These are phyloP conservation scores for Trinectes maculatus DNA, from an alignment of 2,113 vertebrate species.

Conservation along the genomic window DNA sequence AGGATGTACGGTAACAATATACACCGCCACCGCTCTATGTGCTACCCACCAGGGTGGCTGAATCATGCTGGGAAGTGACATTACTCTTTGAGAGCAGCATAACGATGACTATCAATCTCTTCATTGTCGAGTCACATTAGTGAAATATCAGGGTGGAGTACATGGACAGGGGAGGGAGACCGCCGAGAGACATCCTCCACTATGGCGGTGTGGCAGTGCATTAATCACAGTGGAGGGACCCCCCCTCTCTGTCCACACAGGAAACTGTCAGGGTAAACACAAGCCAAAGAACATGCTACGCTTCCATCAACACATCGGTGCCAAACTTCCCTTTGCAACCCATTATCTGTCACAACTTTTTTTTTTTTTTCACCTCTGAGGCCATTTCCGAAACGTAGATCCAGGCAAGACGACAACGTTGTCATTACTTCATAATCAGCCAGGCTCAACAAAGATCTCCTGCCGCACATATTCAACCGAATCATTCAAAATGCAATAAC, in stretches of 20 bases:
- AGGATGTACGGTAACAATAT: constrained; percentile 42
- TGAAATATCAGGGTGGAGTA: constrained; percentile 82
- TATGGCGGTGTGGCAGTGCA: constrained; percentile 58
- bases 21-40: constrained; percentile 50
- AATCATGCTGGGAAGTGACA: constrained; percentile 80
- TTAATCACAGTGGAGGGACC: constrained; percentile 72
- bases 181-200: constrained; percentile 69
- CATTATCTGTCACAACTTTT: constrained; percentile 43
- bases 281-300: constrained; percentile 52
- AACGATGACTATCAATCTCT: constrained; percentile 86
- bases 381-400: constrained; percentile 49
- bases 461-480: constrained; percentile 29
- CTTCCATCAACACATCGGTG: constrained; percentile 27
- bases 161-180: constrained; percentile 62
- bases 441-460: constrained; percentile 47
- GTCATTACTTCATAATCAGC: constrained; percentile 62
- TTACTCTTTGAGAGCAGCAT: constrained; percentile 85
- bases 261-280: constrained; percentile 68
- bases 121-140: constrained; percentile 81
- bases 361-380: constrained; percentile 54
- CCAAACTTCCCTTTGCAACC: constrained; percentile 32
- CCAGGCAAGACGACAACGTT: constrained; percentile 42
- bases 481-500: constrained; percentile 52
- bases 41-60: constrained; percentile 79
- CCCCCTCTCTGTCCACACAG: constrained; percentile 55